Percentiles rank a stretch among this genome's conserved stretches.
These are phyloP conservation scores for Chaetura pelagica DNA, from an alignment of 2,113 vertebrate genomes.

Conservation along the genomic window DNA sequence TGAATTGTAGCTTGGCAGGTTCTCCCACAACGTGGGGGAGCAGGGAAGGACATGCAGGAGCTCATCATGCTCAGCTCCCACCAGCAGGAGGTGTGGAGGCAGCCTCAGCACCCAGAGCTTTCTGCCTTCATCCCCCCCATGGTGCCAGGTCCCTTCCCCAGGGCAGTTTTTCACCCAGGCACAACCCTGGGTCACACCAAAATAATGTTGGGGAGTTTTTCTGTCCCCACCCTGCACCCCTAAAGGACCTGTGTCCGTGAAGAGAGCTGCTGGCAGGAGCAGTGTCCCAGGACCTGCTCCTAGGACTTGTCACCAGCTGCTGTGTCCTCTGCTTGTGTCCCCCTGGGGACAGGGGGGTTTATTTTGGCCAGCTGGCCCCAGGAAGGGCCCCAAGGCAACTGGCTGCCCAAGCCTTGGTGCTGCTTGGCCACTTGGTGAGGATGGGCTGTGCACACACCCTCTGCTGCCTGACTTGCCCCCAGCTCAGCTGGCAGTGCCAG, in stretches of 20 bases:
- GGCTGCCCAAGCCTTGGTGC: not conserved
- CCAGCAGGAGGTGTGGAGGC: not conserved
- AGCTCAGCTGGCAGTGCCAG: not conserved
- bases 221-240: not conserved
- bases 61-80: not conserved
- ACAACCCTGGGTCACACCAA: not conserved
- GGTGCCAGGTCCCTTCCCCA: not conserved
- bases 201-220: not conserved
- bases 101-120: not conserved
- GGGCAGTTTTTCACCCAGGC: not conserved
- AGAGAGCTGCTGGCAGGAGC: not conserved
- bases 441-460: not conserved
- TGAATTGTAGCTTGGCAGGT: not conserved
- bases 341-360: not conserved
- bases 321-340: not conserved
- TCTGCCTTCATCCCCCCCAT: not conserved
- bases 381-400: not conserved
- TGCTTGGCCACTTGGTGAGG: not conserved
- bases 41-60: not conserved
- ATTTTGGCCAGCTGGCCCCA: not conserved
- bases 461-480: not conserved
- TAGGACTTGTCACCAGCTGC: not conserved
- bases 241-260: fast-evolving
- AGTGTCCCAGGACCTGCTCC: not conserved
- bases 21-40: not conserved